phyloP scores from a whole-genome alignment of 2,888 invertebrate species.

The Molorchus minor region DNA sequence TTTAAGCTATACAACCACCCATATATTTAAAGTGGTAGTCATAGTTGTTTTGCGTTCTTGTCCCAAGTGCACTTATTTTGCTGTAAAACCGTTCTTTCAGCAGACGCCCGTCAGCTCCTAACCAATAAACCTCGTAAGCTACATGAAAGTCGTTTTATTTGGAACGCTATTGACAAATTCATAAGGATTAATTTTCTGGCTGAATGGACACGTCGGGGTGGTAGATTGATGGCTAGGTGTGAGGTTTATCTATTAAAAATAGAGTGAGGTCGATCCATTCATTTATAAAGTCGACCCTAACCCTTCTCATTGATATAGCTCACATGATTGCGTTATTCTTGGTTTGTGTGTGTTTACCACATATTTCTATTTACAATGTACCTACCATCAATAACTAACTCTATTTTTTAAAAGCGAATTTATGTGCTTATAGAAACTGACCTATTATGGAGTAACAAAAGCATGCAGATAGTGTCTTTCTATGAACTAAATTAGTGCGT shows the following conservation, averaged over 20 bases:
- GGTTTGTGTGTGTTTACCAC: no score
- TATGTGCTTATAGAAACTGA: no score
- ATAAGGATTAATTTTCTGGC: conserved; percentile 23
- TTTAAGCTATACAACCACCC: no score
- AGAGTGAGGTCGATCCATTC: conserved; percentile 15
- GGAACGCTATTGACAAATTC: conserved; percentile 22
- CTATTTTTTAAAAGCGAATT: no score
- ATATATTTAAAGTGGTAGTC: not conserved
- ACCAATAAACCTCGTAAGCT: conserved; percentile 1
- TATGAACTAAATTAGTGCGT: no score
- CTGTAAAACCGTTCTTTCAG: not conserved
- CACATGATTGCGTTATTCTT: no score
- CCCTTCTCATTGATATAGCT: no score
- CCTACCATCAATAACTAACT: no score
- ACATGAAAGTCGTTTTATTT: conserved; percentile 14
- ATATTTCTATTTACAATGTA: no score
- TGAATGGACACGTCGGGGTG: conserved; percentile 13
- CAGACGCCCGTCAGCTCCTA: not conserved
- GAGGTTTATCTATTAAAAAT: conserved; percentile 23
- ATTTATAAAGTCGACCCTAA: conserved; percentile 2
- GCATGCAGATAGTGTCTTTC: no score
- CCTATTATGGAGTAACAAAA: no score
- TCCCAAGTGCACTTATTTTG: not conserved
- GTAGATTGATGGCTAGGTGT: conserved; percentile 25
- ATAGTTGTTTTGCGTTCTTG: not conserved